These are phyloP conservation scores for Xyrichtys novacula DNA, from an alignment of 2,797 vertebrate species.

Conservation along the genomic window DNA sequence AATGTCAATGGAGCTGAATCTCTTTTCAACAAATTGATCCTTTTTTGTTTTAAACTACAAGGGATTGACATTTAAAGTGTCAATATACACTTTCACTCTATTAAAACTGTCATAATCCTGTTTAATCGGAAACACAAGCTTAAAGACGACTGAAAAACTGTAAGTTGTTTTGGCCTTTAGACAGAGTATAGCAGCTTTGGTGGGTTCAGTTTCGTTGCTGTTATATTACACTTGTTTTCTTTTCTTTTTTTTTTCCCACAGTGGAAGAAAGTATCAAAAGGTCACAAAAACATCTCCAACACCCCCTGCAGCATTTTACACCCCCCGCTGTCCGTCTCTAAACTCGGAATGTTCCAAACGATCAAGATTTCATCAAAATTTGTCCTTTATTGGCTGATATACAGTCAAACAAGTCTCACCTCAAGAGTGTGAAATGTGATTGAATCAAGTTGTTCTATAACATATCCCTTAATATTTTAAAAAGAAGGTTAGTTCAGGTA, in stretches of 20 bases:
- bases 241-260: slow-evolving; percentile 15
- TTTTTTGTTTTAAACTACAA: not conserved
- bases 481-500: slow-evolving; percentile 17
- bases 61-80: not conserved
- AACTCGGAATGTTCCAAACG: slow-evolving; percentile 3
- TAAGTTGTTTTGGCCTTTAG: not conserved
- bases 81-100: not conserved
- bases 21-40: not conserved
- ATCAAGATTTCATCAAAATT: not conserved
- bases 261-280: slow-evolving; percentile 26
- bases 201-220: not conserved
- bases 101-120: not conserved
- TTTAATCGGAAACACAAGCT: not conserved
- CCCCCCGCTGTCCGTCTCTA: slow-evolving; percentile 7
- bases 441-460: not conserved
- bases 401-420: too few relatives aligned
- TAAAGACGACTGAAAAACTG: not conserved
- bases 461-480: slow-evolving; percentile 1
- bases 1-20: not conserved
- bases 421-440: not conserved
- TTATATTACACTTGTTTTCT: not conserved
- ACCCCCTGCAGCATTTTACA: slow-evolving; percentile 17
- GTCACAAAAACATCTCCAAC: slow-evolving; percentile 29
- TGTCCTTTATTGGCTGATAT: not conserved
- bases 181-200: not conserved